These are phyloP conservation scores for Nyctalus aviator DNA, from an alignment of 2,797 vertebrate species.

Conservation along the genomic window DNA sequence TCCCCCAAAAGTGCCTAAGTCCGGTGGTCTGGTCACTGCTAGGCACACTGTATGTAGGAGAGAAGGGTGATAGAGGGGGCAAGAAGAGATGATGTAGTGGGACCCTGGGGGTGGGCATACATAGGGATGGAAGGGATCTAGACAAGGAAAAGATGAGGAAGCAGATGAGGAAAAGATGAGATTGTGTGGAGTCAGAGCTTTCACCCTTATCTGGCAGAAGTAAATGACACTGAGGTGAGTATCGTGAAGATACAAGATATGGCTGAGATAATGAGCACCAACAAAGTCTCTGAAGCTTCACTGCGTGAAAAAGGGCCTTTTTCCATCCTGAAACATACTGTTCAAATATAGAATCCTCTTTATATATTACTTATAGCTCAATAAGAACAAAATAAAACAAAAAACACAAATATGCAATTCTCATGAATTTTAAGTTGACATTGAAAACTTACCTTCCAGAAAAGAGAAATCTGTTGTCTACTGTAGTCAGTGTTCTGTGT, in stretches of 20 bases:
- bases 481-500: conserved; percentile 61
- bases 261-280: not conserved
- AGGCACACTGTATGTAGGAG: not conserved
- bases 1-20: not conserved
- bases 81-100: not conserved
- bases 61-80: not conserved
- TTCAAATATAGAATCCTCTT: not conserved
- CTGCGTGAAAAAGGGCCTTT: not conserved
- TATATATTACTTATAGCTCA: not conserved
- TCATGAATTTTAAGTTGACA: conserved; percentile 9
- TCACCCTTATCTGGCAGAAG: not conserved
- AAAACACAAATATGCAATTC: not conserved
- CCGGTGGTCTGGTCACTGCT: not conserved
- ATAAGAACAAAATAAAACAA: not conserved
- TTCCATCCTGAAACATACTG: not conserved
- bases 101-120: not conserved
- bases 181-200: not conserved
- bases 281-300: not conserved
- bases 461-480: conserved; percentile 86
- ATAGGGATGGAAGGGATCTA: not conserved
- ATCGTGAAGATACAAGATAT: not conserved
- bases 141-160: not conserved
- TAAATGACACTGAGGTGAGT: not conserved
- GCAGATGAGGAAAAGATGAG: not conserved
- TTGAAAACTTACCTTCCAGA: conserved; percentile 93